Evolutionary conservation across 2,113 vertebrate genomes (phyloP).

Genomic region (Chaetura pelagica): DNA sequence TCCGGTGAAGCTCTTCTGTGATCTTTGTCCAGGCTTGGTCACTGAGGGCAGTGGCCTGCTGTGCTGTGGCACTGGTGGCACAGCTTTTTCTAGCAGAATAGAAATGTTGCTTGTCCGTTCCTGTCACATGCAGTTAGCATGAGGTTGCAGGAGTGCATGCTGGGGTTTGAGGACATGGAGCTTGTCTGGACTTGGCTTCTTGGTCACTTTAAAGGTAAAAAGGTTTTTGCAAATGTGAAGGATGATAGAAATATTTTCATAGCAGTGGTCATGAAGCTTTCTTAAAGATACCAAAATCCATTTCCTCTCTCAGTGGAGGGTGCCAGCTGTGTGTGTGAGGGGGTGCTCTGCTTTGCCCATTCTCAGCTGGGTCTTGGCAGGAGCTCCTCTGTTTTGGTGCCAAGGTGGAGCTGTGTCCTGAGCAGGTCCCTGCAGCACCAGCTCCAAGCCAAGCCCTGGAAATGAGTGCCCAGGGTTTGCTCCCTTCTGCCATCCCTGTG

Average conservation of each 20-base stretch:
- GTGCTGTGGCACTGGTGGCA: background rate
- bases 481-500: no score
- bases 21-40: background rate
- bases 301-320: background rate
- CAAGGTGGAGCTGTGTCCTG: background rate
- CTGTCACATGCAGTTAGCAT: background rate
- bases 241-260: background rate
- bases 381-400: accelerated
- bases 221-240: background rate
- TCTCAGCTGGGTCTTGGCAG: accelerated
- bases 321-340: accelerated
- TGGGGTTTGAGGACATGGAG: background rate
- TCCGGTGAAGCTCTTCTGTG: background rate
- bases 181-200: background rate
- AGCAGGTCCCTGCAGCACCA: background rate
- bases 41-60: no score
- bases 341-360: background rate
- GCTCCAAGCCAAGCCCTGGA: background rate
- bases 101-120: background rate
- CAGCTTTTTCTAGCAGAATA: background rate
- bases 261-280: background rate
- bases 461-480: background rate
- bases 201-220: background rate
- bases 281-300: background rate
- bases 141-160: background rate